Conservation (phyloP, 2,113 vertebrate genomes). For the Anhinga anhinga region DNA sequence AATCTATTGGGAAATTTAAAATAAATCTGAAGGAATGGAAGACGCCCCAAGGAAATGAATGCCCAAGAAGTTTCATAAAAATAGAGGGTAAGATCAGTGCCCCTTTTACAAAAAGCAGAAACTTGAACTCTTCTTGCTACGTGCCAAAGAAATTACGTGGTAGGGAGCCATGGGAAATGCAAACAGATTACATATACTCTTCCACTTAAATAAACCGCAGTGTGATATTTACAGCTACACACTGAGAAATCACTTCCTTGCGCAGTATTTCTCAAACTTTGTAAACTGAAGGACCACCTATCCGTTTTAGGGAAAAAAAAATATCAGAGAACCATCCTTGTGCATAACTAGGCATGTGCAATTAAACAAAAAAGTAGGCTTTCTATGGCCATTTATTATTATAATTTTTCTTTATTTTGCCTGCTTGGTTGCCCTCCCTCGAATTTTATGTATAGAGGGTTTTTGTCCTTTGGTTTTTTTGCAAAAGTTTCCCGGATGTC, state of each 20-base stretch:
- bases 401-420: background rate
- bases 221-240: background rate
- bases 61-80: background rate
- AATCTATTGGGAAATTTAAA: background rate
- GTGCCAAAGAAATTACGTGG: background rate
- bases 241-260: background rate
- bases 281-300: background rate
- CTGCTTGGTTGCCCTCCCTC: background rate
- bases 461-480: background rate
- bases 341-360: background rate
- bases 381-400: background rate
- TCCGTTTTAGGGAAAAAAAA: background rate
- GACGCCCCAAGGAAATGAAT: background rate
- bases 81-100: background rate
- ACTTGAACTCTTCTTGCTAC: background rate
- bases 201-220: background rate
- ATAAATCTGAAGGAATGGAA: background rate
- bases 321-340: background rate
- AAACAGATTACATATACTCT: background rate
- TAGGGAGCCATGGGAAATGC: background rate
- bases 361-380: background rate
- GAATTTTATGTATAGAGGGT: accelerated
- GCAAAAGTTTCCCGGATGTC: background rate
- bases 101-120: background rate
- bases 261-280: background rate